Conservation (phyloP, 1,140 invertebrate species). For the Artemia franciscana region DNA sequence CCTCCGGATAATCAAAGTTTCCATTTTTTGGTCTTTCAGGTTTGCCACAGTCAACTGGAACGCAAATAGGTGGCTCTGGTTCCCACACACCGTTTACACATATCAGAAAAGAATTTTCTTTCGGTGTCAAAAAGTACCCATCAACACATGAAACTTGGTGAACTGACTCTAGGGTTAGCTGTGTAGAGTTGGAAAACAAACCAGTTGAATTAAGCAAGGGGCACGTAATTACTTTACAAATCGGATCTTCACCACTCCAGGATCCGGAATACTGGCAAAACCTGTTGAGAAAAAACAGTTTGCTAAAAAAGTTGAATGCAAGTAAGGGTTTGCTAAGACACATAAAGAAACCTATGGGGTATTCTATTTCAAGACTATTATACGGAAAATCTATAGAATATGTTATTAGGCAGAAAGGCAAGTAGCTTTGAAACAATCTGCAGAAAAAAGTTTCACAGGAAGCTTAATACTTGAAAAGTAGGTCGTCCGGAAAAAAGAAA, state of each 20-base stretch:
- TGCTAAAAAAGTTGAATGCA: too few species aligned
- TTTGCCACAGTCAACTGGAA: slow-evolving; percentile 14
- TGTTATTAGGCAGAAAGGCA: too few species aligned
- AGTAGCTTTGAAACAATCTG: too few species aligned
- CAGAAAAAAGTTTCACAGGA: too few species aligned
- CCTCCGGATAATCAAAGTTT: background rate
- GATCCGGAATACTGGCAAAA: background rate
- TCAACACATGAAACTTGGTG: background rate
- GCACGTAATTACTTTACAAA: background rate
- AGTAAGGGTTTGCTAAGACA: too few species aligned
- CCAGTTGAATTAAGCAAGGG: background rate
- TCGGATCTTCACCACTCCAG: background rate
- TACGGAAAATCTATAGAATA: too few species aligned
- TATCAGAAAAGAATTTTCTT: background rate
- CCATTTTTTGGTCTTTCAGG: slow-evolving; percentile 11
- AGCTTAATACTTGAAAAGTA: too few species aligned
- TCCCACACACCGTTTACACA: slow-evolving; percentile 13
- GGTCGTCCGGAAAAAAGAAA: too few species aligned
- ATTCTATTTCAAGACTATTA: too few species aligned
- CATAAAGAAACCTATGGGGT: too few species aligned
- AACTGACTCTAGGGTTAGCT: background rate
- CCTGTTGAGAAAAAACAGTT: too few species aligned
- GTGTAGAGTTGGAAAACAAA: background rate
- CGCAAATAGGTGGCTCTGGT: slow-evolving; percentile 14
- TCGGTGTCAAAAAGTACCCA: background rate